phyloP scores from a whole-genome alignment of 2,113 vertebrate species.

The Pelusios castaneus region DNA sequence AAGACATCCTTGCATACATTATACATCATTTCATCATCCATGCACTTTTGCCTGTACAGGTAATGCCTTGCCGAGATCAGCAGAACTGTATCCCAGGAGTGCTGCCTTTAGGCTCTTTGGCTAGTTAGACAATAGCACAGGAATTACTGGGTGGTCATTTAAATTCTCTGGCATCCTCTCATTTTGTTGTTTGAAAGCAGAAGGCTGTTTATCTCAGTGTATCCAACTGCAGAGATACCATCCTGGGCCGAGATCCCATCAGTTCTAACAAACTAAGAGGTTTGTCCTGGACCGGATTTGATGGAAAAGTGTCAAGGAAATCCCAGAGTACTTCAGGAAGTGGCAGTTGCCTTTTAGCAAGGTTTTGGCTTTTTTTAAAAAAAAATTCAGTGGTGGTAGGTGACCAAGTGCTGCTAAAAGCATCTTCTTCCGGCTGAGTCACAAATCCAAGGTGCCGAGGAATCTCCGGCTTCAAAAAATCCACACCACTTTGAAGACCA shows the following conservation, averaged over 20 bases:
- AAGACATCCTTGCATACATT: neutral
- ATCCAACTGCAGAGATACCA: neutral
- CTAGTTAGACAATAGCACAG: neutral
- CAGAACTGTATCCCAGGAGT: fast-evolving
- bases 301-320: neutral
- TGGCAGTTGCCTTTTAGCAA: neutral
- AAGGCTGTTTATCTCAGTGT: neutral
- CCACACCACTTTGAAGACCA: neutral
- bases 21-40: neutral
- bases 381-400: neutral
- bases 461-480: neutral
- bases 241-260: neutral
- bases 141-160: neutral
- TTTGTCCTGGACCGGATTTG: neutral
- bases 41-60: neutral
- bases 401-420: too few relatives aligned
- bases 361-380: neutral
- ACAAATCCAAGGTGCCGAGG: neutral
- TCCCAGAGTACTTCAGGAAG: neutral
- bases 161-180: neutral
- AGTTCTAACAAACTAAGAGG: neutral
- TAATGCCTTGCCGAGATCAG: neutral
- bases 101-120: neutral
- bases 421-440: neutral
- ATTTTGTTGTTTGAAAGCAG: neutral